phyloP scores from a whole-genome alignment of 2,888 invertebrate genomes.

The Cabera pusaria region DNA sequence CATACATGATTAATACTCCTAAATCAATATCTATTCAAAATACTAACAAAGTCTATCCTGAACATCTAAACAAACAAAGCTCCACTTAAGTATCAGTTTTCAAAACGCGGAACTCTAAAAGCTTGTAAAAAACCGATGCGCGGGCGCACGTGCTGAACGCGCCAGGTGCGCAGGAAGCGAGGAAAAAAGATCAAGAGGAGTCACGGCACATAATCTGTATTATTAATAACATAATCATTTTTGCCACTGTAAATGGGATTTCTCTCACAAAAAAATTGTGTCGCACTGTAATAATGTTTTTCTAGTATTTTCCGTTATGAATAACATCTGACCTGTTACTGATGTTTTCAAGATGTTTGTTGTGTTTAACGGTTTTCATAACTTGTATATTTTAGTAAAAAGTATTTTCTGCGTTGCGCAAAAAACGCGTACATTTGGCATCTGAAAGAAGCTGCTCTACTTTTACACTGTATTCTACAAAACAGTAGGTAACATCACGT shows the following conservation, averaged over 20 bases:
- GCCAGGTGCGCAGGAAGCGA: constrained; percentile 59
- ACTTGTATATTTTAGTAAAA: constrained; percentile 15
- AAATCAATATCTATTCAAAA: too few species aligned
- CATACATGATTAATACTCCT: too few species aligned
- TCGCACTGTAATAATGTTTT: constrained; percentile 9
- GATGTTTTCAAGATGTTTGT: constrained; percentile 14
- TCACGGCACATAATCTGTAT: constrained; percentile 13
- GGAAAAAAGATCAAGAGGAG: constrained; percentile 29
- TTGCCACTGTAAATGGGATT: constrained; percentile 23
- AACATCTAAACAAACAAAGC: constrained; percentile 29
- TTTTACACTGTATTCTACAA: too few species aligned
- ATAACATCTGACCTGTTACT: constrained; percentile 17
- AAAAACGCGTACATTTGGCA: background rate
- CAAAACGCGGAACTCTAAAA: constrained; percentile 31
- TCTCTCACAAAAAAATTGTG: constrained; percentile 16
- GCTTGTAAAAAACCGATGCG: constrained; percentile 28
- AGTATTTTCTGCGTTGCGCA: constrained; percentile 2
- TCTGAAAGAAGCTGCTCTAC: too few species aligned
- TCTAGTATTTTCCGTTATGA: constrained; percentile 3
- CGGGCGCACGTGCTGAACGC: constrained; percentile 49
- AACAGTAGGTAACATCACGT: too few species aligned
- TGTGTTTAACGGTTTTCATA: constrained; percentile 18
- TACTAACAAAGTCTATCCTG: constrained; percentile 5
- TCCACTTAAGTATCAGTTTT: constrained; percentile 26
- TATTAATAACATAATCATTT: constrained; percentile 11